A percentile compares a stretch with the other conserved stretches of the same genome.
Conservation (phyloP, 2,888 invertebrate species). For the Caenorhabditis sp. region DNA sequence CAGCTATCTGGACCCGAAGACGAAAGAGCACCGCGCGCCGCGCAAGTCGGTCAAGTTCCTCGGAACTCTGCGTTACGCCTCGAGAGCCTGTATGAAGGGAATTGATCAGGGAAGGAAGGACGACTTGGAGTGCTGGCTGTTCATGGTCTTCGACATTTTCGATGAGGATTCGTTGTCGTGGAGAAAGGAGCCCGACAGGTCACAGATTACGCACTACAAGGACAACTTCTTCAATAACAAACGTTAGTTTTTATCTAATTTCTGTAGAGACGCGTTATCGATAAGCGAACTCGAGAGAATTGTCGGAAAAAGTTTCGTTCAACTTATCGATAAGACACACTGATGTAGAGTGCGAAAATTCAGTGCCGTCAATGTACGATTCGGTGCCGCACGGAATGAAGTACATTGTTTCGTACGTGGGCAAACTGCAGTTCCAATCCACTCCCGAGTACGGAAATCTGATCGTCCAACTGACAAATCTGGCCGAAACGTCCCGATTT, state of each 20-base stretch:
- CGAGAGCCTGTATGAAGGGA: conserved; percentile 53
- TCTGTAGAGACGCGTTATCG: no score
- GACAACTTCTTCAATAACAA: conserved; percentile 14
- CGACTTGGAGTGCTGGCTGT: conserved; percentile 53
- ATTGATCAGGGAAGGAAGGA: conserved; percentile 50
- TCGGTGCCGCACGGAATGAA: conserved; percentile 17
- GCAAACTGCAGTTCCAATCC: conserved; percentile 30
- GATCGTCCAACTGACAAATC: background rate
- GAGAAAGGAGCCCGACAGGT: no score
- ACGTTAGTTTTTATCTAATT: no score
- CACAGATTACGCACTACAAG: conserved; percentile 19
- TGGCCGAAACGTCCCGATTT: conserved; percentile 1
- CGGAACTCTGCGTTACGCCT: conserved; percentile 61
- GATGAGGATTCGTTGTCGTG: conserved; percentile 56
- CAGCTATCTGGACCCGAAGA: conserved; percentile 30
- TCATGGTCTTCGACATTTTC: conserved; percentile 52
- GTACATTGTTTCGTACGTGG: conserved; percentile 10
- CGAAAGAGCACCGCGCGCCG: conserved; percentile 24
- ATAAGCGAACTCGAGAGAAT: no score
- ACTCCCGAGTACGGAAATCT: conserved; percentile 29
- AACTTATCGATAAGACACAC: no score
- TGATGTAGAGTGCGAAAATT: no score
- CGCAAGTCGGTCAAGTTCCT: conserved; percentile 60
- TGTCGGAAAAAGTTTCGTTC: no score
- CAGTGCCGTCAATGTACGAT: conserved; percentile 10